A percentile compares a stretch with the other conserved stretches of the same genome.
Evolutionary conservation across 64 coral and sea anemone species (phyloP).

Genomic region (Trachythela sp.): DNA sequence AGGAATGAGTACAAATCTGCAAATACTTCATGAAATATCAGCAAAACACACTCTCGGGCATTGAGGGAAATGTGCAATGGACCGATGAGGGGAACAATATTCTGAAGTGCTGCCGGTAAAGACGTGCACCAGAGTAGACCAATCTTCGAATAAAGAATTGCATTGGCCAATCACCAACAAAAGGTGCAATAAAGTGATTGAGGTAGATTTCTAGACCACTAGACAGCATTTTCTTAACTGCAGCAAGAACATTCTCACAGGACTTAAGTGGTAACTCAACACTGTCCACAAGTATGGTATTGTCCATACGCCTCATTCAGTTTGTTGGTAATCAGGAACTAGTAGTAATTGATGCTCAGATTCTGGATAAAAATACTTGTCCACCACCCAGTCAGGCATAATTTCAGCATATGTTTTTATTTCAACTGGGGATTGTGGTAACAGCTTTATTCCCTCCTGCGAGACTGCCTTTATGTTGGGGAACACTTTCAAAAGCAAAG

Average conservation of each 20-base stretch:
- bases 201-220: neutral
- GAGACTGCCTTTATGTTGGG: neutral
- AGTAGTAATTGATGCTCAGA: neutral
- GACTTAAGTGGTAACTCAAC: neutral
- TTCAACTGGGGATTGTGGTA: neutral
- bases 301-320: constrained; percentile 8
- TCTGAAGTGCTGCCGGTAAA: neutral
- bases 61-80: constrained; percentile 34
- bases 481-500: neutral
- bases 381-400: constrained; percentile 17
- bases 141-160: constrained; percentile 12
- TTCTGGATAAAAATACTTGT: neutral
- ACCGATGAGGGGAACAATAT: neutral
- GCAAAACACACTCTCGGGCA: constrained; percentile 47
- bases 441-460: neutral
- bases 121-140: neutral
- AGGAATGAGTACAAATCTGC: constrained; percentile 28
- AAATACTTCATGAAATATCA: constrained; percentile 25
- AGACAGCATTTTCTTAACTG: neutral
- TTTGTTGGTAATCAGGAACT: neutral
- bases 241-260: neutral
- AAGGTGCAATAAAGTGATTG: neutral
- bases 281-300: neutral
- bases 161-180: constrained; percentile 12
- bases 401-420: constrained; percentile 10